A percentile compares a stretch with the other conserved stretches of the same genome.
Evolutionary conservation across 1,140 invertebrate species (phyloP).

Genomic region (Phthorimaea operculella): DNA sequence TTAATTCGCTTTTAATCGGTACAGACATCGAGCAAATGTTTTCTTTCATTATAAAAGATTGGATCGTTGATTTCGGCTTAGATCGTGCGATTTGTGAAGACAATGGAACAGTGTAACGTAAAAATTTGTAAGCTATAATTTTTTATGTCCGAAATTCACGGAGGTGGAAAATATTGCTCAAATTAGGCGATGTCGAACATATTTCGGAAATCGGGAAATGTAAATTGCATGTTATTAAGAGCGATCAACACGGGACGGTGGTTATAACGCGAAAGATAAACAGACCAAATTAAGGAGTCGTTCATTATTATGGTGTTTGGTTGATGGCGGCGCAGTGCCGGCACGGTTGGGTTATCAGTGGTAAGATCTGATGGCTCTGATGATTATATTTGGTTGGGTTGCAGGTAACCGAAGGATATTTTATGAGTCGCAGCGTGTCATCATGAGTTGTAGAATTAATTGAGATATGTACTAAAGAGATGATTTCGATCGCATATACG

Average conservation of each 20-base stretch:
- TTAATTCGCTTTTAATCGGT: constrained; percentile 42
- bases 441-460: no score
- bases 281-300: constrained; percentile 55
- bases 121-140: constrained; percentile 19
- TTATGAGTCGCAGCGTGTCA: no score
- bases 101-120: constrained; percentile 18
- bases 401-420: neutral
- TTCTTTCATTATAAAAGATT: constrained; percentile 21
- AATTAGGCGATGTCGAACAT: constrained; percentile 49
- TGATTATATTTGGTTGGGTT: constrained; percentile 33
- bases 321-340: constrained; percentile 55
- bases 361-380: constrained; percentile 35
- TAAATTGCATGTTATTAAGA: constrained; percentile 64
- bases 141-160: constrained; percentile 39
- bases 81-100: constrained; percentile 12
- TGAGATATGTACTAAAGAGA: no score
- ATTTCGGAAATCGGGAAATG: constrained; percentile 52
- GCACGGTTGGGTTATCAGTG: constrained; percentile 42
- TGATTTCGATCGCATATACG: no score
- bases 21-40: constrained; percentile 41
- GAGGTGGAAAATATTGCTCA: constrained; percentile 27
- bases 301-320: constrained; percentile 56
- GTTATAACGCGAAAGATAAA: constrained; percentile 63
- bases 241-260: constrained; percentile 58
- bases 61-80: constrained; percentile 7